Conservation (phyloP, 2,888 invertebrate species). For the Meandrusa payeni region DNA sequence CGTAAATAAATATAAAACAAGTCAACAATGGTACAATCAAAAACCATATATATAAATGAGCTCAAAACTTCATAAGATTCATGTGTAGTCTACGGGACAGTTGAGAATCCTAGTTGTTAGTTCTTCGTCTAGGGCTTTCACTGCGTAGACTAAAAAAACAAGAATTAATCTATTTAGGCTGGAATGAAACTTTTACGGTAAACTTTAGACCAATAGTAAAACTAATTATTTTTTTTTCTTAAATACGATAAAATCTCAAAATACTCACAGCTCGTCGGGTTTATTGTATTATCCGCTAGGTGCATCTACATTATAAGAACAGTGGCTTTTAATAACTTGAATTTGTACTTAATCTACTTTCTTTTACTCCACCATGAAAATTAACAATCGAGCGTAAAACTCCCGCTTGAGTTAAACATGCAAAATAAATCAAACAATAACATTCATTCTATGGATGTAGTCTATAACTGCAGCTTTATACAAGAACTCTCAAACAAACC, state of each 20-base stretch:
- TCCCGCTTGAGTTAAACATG: conserved; percentile 19
- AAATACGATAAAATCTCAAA: conserved; percentile 80
- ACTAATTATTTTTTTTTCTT: conserved; percentile 67
- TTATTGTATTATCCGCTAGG: conserved; percentile 78
- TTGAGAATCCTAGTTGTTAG: conserved; percentile 33
- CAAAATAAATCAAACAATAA: conserved; percentile 13
- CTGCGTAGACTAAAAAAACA: conserved; percentile 58
- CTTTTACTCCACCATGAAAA: conserved; percentile 59
- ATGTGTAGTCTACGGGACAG: conserved; percentile 47
- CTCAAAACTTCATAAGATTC: conserved; percentile 41
- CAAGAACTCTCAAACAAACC: conserved; percentile 37
- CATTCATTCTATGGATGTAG: conserved; percentile 17
- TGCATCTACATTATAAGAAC: conserved; percentile 80
- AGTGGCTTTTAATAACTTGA: conserved; percentile 79
- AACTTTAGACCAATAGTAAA: conserved; percentile 60
- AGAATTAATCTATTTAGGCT: conserved; percentile 74
- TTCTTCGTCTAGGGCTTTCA: conserved; percentile 53
- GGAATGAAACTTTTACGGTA: conserved; percentile 63
- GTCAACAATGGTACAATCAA: conserved; percentile 31
- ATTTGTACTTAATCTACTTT: conserved; percentile 78
- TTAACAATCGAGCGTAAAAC: conserved; percentile 41
- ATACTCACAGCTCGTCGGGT: conserved; percentile 80
- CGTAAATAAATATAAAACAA: conserved; percentile 30
- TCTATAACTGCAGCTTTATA: conserved; percentile 14
- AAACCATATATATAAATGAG: conserved; percentile 33